A percentile compares a stretch with the other conserved stretches of the same genome.
Conservation (phyloP, 2,113 vertebrate species). For the Grammomys dolichurus region DNA sequence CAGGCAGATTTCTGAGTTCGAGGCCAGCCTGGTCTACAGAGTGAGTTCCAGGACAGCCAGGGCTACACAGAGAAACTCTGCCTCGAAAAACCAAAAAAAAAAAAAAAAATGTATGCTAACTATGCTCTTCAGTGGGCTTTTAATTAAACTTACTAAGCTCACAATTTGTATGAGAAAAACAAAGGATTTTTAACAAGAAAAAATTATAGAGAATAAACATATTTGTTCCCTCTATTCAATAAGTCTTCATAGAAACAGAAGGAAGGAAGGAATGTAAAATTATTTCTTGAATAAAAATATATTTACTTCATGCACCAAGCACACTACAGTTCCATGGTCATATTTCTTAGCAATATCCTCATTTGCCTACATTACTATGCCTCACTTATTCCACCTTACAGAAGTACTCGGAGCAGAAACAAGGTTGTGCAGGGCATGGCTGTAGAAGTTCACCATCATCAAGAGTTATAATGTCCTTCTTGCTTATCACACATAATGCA, state of each 20-base stretch:
- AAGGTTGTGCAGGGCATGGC: too few relatives aligned
- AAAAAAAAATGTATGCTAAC: neutral
- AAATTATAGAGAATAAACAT: neutral
- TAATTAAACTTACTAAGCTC: neutral
- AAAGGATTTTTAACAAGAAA: neutral
- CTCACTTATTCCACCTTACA: neutral
- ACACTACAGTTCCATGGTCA: rapidly evolving
- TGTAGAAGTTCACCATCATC: neutral
- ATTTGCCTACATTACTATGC: neutral
- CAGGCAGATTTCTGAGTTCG: too few relatives aligned
- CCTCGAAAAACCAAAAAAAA: too few relatives aligned
- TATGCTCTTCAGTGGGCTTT: neutral
- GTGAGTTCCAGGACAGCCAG: too few relatives aligned
- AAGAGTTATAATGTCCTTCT: neutral
- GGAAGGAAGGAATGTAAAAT: neutral
- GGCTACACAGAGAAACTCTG: too few relatives aligned
- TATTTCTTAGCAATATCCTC: neutral
- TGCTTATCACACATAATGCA: neutral
- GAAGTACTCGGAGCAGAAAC: neutral
- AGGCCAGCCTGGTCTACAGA: too few relatives aligned
- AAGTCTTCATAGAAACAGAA: neutral
- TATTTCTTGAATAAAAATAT: neutral
- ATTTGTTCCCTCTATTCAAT: neutral
- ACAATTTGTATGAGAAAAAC: neutral
- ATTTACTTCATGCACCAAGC: neutral